phyloP scores from a whole-genome alignment of 2,113 vertebrate species.

The Cebidichthys violaceus region DNA sequence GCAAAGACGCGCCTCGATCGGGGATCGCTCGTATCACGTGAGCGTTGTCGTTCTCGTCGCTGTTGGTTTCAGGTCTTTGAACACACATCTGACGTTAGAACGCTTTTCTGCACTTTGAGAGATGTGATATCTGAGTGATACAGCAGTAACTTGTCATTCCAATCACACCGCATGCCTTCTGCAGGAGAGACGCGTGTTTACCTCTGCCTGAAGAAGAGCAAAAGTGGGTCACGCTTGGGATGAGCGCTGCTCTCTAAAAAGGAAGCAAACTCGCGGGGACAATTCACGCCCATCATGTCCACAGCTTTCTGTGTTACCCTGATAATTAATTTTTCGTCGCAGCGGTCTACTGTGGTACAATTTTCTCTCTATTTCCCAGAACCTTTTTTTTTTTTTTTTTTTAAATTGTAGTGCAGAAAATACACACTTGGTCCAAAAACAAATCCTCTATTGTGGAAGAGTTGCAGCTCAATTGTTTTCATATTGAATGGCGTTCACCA shows the following conservation, averaged over 20 bases:
- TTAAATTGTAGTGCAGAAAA: conserved; percentile 19
- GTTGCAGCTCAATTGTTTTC: neutral
- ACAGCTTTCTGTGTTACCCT: conserved; percentile 36
- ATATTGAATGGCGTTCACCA: neutral
- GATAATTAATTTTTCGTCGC: conserved; percentile 42
- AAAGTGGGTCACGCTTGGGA: conserved; percentile 72
- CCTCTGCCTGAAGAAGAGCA: conserved; percentile 60
- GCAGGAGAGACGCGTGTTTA: conserved; percentile 51
- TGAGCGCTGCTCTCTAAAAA: conserved; percentile 69
- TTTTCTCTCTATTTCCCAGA: conserved; percentile 3
- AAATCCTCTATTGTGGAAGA: conserved; percentile 6
- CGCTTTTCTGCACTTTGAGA: conserved; percentile 19
- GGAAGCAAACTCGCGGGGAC: conserved; percentile 63
- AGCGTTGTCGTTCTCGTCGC: neutral
- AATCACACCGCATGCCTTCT: conserved; percentile 50
- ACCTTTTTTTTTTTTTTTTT: conserved; percentile 1
- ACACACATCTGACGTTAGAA: neutral
- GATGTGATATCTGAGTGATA: conserved; percentile 39
- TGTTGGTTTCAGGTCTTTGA: conserved; percentile 7
- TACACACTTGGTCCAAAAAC: neutral
- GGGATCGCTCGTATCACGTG: too few relatives aligned
- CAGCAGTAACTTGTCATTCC: conserved; percentile 56
- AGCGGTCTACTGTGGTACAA: neutral
- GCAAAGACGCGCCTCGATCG: too few relatives aligned
- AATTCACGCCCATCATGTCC: conserved; percentile 48